Base-by-base conservation (phyloP, 2,113 vertebrate genomes). In the Trachemys scripta region DNA sequence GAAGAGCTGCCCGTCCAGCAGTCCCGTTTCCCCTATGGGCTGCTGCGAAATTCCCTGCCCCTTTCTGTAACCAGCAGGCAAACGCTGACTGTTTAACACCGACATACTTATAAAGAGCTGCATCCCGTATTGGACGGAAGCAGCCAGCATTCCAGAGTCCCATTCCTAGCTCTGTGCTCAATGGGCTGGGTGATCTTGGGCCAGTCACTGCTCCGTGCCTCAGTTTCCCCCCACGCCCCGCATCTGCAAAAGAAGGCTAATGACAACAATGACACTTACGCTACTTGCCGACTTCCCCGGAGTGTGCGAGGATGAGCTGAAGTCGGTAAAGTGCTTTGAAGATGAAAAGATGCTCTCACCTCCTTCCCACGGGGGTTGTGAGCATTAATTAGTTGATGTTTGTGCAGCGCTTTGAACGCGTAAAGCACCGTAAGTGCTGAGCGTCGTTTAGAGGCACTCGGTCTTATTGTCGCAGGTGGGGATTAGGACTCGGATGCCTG, bases 41-140 rank as follows among this genome's bases (percentile, higher is more conserved):
- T 9, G 62, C 62, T 69, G 14, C 19, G 6, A 69, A n/a, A 57
- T 27, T 57, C 56, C 56, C 56, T 57, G 56, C 56, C 56, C 25
- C 56, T 27, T 57, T 27, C 25, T 27, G 56, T 57, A 57, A 57
- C 56, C 56, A 57, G 56, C 56, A 25, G 54, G 8, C 54, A 57
- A 53, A 53, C 3, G 51, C 53, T 54, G 53, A 22, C 20, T 54
- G 20, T 27, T 27, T 57, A 62, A 72, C n/a, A 38, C 35, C 8
- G 4, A 38, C 4, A 1, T 22, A 10, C 19, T 72, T 10, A 38
- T 22, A 72, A 35, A 38, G 19, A 38, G 8, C 20, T 11, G n/a
- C 65, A 22, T 38, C n/a, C 9, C 2, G 1, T 10, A 38, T 10
- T 38, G 19, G n/a, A 2, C 9, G 20, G n/a, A 10, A 38, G 31